These are phyloP conservation scores for Rhaphigaster nebulosa DNA, from an alignment of 2,888 invertebrate species.

Conservation along the genomic window DNA sequence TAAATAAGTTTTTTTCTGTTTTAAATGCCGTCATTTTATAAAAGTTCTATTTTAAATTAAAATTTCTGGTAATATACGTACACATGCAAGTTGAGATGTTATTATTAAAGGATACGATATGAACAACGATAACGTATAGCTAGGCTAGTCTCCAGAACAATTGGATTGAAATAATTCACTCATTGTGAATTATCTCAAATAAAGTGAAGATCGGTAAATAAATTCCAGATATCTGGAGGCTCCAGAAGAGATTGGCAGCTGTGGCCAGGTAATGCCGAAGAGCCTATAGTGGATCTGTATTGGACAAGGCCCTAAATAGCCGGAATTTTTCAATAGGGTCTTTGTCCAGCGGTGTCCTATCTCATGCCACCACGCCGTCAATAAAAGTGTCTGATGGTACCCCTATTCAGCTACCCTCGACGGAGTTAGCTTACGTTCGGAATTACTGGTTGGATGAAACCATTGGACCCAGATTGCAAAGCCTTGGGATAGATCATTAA, in stretches of 20 bases:
- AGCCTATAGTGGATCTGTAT: not conserved
- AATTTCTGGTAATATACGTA: too few relatives aligned
- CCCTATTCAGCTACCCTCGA: not conserved
- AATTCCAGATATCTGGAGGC: not conserved
- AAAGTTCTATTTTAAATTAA: too few relatives aligned
- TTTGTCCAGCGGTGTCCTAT: not conserved
- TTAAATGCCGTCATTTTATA: too few relatives aligned
- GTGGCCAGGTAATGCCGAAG: not conserved
- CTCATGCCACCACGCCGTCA: not conserved
- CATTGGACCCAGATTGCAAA: not conserved
- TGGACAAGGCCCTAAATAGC: not conserved
- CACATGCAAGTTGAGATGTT: too few relatives aligned
- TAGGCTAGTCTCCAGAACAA: not conserved
- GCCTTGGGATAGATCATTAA: too few relatives aligned
- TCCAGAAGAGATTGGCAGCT: not conserved
- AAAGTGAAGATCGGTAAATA: not conserved
- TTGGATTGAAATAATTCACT: not conserved
- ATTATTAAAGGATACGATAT: too few relatives aligned
- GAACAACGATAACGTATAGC: not conserved
- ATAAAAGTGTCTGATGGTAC: not conserved
- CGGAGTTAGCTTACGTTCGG: not conserved
- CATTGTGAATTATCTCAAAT: too few relatives aligned
- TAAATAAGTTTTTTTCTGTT: too few relatives aligned
- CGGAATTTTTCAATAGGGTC: conserved; percentile 7
- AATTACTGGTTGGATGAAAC: not conserved